Percentiles rank a stretch among this genome's conserved stretches.
Conservation (phyloP, 1,140 invertebrate genomes). For the Drosophila orena region DNA sequence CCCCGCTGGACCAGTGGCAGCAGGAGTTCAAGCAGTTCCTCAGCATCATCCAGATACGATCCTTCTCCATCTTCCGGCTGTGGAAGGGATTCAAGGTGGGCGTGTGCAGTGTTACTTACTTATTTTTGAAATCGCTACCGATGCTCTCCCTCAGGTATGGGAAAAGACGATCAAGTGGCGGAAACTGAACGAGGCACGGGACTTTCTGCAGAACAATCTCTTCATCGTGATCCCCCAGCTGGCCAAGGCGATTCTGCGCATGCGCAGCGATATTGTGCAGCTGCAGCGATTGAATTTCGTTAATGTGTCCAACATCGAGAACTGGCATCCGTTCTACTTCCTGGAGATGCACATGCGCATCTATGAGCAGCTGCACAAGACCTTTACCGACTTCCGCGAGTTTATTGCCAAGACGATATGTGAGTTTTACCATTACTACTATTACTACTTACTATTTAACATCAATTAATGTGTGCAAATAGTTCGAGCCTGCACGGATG, state of each 20-base stretch:
- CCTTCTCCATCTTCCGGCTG: slow-evolving; percentile 89
- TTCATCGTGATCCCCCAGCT: slow-evolving; percentile 91
- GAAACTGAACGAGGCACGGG: slow-evolving; percentile 88
- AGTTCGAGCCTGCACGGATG: slow-evolving; percentile 89
- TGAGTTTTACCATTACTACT: slow-evolving; percentile 26
- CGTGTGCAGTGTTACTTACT: not conserved
- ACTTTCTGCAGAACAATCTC: slow-evolving; percentile 88
- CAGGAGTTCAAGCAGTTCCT: slow-evolving; percentile 89
- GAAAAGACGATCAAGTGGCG: slow-evolving; percentile 89
- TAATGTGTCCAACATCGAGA: slow-evolving; percentile 86
- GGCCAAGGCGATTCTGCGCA: slow-evolving; percentile 88
- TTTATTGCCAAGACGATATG: slow-evolving; percentile 59
- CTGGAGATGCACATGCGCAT: slow-evolving; percentile 88
- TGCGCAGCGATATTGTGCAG: slow-evolving; percentile 89
- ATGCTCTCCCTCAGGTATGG: slow-evolving; percentile 85
- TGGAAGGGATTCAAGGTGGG: slow-evolving; percentile 92
- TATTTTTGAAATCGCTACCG: not conserved
- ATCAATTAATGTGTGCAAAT: no score
- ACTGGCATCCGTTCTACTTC: slow-evolving; percentile 88
- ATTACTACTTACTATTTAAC: no score
- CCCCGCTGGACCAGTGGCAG: slow-evolving; percentile 89
- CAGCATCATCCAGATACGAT: slow-evolving; percentile 89
- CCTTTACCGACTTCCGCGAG: slow-evolving; percentile 66
- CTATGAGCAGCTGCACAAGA: slow-evolving; percentile 65
- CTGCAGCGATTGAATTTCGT: slow-evolving; percentile 88